Evolutionary conservation across 1,140 invertebrate genomes (phyloP).

Genomic region (Harpegnathos saltator): DNA sequence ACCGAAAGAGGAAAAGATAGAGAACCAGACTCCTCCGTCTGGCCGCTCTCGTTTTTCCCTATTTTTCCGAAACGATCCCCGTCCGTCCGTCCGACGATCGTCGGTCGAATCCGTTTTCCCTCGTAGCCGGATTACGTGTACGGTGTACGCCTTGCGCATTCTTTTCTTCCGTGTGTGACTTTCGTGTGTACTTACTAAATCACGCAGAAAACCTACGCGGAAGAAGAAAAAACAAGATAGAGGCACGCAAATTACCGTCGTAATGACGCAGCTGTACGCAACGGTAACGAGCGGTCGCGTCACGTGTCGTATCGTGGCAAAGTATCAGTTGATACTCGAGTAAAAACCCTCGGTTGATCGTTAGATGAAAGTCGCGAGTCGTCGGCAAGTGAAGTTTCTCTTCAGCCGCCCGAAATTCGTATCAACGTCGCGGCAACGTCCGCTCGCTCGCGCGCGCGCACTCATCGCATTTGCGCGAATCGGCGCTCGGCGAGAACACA

Average conservation of each 20-base stretch:
- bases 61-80: conserved; percentile 46
- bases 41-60: conserved; percentile 63
- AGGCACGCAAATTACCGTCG: no score
- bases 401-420: no score
- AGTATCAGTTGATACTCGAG: no score
- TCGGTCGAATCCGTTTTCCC: not conserved
- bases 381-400: no score
- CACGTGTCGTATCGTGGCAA: no score
- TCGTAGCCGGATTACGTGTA: not conserved
- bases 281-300: not conserved
- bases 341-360: no score
- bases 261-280: not conserved
- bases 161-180: not conserved
- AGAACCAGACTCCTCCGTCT: conserved; percentile 62
- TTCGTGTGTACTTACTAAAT: not conserved
- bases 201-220: not conserved
- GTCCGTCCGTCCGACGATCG: not conserved
- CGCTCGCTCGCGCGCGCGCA: not conserved
- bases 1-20: conserved; percentile 54
- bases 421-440: not conserved
- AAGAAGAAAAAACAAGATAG: no score
- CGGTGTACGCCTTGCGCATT: no score
- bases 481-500: no score
- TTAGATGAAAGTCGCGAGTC: no score
- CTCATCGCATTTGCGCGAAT: no score